These are phyloP conservation scores for Corynorhinus townsendii DNA, from an alignment of 2,113 vertebrate species.

Conservation along the genomic window DNA sequence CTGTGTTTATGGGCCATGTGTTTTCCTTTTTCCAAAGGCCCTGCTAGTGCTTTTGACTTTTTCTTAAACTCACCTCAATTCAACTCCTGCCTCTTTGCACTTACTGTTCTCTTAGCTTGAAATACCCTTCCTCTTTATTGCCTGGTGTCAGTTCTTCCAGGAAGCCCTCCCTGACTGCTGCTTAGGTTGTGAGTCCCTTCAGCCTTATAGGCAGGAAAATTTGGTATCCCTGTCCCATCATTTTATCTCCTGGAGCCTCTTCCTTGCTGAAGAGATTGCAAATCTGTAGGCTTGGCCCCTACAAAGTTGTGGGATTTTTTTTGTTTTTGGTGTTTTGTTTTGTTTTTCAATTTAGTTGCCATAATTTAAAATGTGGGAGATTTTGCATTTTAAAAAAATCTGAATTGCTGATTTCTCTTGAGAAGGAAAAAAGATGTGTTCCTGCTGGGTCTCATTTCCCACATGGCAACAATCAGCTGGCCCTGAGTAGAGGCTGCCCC, in stretches of 20 bases:
- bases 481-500: neutral
- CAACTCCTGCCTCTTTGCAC: neutral
- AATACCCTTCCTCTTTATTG: neutral
- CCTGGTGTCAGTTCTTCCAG: neutral
- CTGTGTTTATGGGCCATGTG: neutral
- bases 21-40: neutral
- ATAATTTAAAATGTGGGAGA: slow-evolving; percentile 7
- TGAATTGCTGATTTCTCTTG: slow-evolving; percentile 27
- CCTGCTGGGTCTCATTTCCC: neutral
- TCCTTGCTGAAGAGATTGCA: neutral
- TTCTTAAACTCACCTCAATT: neutral
- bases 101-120: neutral
- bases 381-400: slow-evolving; percentile 22
- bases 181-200: neutral
- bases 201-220: neutral
- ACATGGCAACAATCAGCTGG: neutral
- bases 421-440: neutral
- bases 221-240: neutral
- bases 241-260: neutral
- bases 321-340: neutral
- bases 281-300: neutral
- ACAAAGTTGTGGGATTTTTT: neutral
- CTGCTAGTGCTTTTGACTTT: neutral
- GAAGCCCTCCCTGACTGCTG: slow-evolving; percentile 2
- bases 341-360: neutral